Conservation (phyloP, 2,113 vertebrate species). For the Eudyptes chrysolophus region DNA sequence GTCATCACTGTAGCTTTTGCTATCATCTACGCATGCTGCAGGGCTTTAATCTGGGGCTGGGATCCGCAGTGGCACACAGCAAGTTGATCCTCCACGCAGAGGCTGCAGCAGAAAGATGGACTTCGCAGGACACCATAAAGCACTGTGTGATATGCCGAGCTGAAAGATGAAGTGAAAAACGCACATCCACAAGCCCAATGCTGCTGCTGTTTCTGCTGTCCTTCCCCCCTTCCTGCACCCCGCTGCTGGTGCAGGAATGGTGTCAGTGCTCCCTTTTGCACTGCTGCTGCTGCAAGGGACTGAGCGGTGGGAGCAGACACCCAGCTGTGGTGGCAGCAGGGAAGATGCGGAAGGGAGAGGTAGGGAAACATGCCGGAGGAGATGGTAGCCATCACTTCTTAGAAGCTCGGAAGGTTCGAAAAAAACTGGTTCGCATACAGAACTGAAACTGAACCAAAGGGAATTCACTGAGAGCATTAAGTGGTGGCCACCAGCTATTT, state of each 20-base stretch:
- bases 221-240: neutral
- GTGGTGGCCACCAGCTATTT: neutral
- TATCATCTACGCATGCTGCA: rapidly evolving
- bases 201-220: neutral
- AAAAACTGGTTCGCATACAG: rapidly evolving
- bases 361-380: rapidly evolving
- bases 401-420: neutral
- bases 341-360: neutral
- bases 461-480: neutral
- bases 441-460: slow-evolving; percentile 23
- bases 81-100: neutral
- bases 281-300: neutral
- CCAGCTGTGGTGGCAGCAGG: neutral
- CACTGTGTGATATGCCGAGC: neutral
- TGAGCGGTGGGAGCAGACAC: neutral
- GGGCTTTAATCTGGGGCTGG: neutral
- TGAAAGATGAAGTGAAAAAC: neutral
- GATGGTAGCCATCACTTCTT: neutral
- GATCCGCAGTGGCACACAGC: neutral
- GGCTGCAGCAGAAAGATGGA: neutral
- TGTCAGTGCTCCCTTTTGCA: neutral
- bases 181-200: rapidly evolving
- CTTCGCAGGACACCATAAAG: neutral
- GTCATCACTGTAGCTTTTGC: neutral
- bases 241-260: neutral